A percentile compares a stretch with the other conserved stretches of the same genome.
phyloP scores from a whole-genome alignment of 2,113 vertebrate genomes.

The Cichladusa arquata region DNA sequence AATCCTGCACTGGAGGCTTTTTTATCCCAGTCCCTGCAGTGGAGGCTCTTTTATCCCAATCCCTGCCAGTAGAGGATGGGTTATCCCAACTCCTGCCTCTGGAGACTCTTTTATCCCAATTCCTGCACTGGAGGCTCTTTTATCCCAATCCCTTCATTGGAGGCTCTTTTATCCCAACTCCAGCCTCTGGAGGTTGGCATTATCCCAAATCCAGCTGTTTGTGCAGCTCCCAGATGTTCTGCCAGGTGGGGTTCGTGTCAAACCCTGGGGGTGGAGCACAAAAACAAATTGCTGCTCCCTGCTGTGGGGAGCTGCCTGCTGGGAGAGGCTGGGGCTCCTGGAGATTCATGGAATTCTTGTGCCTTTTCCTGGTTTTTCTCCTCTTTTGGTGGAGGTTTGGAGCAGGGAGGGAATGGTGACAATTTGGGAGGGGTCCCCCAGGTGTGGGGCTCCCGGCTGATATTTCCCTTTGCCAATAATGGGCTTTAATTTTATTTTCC shows the following conservation, averaged over 20 bases:
- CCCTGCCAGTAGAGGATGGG: too few species aligned
- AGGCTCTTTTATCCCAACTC: too few species aligned
- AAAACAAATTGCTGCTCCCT: not conserved
- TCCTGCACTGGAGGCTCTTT: not conserved
- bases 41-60: too few species aligned
- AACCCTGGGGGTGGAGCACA: not conserved
- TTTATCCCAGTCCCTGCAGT: too few species aligned
- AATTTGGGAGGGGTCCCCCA: rapidly evolving
- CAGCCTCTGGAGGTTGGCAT: not conserved
- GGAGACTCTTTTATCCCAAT: too few species aligned
- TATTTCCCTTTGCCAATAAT: rapidly evolving
- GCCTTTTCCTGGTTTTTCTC: not conserved
- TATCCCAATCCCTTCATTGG: rapidly evolving
- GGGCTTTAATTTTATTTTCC: not conserved
- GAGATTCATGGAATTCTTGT: rapidly evolving
- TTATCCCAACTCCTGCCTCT: not conserved
- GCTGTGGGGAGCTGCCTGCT: rapidly evolving
- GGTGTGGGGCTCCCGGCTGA: not conserved
- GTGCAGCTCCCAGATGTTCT: not conserved
- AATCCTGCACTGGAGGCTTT: too few species aligned
- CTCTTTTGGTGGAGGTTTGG: not conserved
- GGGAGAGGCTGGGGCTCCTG: not conserved
- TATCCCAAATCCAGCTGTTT: not conserved
- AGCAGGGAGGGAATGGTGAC: not conserved
- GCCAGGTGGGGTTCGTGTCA: not conserved